These are phyloP conservation scores for Pygocentrus nattereri DNA, from an alignment of 2,797 vertebrate genomes.

Conservation along the genomic window DNA sequence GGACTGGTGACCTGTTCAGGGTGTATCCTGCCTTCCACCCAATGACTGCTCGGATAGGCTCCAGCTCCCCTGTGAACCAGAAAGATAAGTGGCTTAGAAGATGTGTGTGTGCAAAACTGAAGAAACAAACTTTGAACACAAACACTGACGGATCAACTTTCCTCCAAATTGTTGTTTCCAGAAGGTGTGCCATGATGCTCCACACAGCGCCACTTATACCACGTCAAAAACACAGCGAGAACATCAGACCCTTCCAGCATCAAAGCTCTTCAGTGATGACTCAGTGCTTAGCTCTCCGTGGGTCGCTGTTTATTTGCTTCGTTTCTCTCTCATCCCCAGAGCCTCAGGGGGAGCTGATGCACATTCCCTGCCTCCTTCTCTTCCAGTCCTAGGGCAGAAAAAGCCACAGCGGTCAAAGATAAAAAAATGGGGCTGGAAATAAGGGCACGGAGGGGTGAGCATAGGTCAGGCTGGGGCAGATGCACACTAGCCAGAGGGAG, in stretches of 20 bases:
- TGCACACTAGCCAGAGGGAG: constrained; percentile 52
- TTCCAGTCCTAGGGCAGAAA: background rate
- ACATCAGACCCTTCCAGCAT: constrained; percentile 8
- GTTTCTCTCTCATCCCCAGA: background rate
- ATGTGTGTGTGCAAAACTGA: background rate
- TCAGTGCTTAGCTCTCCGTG: constrained; percentile 31
- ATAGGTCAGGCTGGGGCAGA: constrained; percentile 41
- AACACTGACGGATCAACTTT: background rate
- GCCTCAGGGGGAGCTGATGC: background rate
- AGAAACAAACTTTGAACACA: too few relatives aligned
- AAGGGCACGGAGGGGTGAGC: background rate
- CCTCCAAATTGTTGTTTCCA: background rate
- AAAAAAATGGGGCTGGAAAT: background rate
- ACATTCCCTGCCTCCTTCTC: background rate
- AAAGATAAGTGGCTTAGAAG: too few relatives aligned
- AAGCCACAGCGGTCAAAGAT: background rate
- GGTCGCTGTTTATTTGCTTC: constrained; percentile 30
- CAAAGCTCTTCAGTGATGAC: constrained; percentile 20
- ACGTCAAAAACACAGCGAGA: background rate
- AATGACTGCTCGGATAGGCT: too few relatives aligned
- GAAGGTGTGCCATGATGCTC: background rate
- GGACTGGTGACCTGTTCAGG: too few relatives aligned
- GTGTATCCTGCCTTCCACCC: too few relatives aligned
- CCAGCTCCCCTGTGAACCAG: too few relatives aligned
- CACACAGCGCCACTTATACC: background rate